These are phyloP conservation scores for Ceratothoa steindachneri DNA, from an alignment of 2,888 invertebrate species.

Conservation along the genomic window DNA sequence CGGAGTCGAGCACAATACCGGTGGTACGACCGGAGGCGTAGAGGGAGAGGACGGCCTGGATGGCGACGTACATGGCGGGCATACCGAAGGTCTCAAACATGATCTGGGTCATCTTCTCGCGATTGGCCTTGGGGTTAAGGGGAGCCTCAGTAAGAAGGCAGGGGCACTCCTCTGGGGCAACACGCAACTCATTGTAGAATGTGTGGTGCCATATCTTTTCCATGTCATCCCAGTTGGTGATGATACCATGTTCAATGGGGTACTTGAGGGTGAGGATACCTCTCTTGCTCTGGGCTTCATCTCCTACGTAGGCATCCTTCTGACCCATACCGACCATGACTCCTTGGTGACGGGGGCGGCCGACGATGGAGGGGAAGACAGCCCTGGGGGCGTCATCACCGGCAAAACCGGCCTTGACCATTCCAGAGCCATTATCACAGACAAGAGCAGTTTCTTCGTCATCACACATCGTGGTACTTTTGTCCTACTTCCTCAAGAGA, in stretches of 20 bases:
- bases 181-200: slow-evolving; percentile 95
- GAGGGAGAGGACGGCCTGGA: slow-evolving; percentile 30
- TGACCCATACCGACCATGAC: slow-evolving; percentile 57
- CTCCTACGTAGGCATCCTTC: slow-evolving; percentile 92
- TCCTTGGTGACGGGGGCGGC: slow-evolving; percentile 59
- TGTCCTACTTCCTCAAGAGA: background rate
- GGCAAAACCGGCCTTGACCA: slow-evolving; percentile 47
- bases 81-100: slow-evolving; percentile 35
- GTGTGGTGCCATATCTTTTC: slow-evolving; percentile 99
- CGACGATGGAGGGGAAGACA: slow-evolving; percentile 45
- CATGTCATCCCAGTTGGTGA: slow-evolving; percentile 97
- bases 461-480: slow-evolving; percentile 24
- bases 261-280: slow-evolving; percentile 58
- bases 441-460: slow-evolving; percentile 39
- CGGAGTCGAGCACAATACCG: slow-evolving; percentile 32
- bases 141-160: slow-evolving; percentile 89
- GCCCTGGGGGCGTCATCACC: slow-evolving; percentile 44
- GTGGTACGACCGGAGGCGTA: slow-evolving; percentile 37
- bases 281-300: slow-evolving; percentile 84
- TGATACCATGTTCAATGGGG: slow-evolving; percentile 59
- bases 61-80: slow-evolving; percentile 28
- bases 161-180: slow-evolving; percentile 88
- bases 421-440: slow-evolving; percentile 45
- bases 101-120: slow-evolving; percentile 80
- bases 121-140: slow-evolving; percentile 89